Evolutionary conservation across 1,140 invertebrate species (phyloP).

Genomic region (Drosophila navojoa): DNA sequence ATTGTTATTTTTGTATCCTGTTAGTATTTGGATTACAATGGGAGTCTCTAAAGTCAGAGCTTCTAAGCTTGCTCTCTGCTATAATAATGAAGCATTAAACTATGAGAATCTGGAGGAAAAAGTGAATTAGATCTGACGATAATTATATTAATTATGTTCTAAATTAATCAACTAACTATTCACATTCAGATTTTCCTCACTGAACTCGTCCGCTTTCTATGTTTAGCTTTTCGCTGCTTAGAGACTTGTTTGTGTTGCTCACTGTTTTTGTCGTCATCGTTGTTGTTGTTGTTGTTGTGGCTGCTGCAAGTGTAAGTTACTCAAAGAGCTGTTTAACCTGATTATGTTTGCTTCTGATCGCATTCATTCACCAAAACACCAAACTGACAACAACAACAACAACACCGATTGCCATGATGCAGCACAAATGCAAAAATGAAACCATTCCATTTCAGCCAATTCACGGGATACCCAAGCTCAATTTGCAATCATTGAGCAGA

Average conservation of each 20-base stretch:
- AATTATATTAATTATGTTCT: not conserved
- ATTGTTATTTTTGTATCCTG: too few species aligned
- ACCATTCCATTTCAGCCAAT: too few species aligned
- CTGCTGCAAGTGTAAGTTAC: constrained; percentile 62
- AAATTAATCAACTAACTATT: constrained; percentile 7
- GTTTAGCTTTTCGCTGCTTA: constrained; percentile 51
- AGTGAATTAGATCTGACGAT: too few species aligned
- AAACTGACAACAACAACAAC: constrained; percentile 30
- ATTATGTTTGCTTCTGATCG: constrained; percentile 54
- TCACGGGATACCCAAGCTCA: too few species aligned
- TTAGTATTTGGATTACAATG: too few species aligned
- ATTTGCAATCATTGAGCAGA: too few species aligned
- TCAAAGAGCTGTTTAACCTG: constrained; percentile 74
- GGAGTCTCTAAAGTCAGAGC: too few species aligned
- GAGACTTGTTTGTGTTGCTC: constrained; percentile 27
- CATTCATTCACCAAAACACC: constrained; percentile 65
- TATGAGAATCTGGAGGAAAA: too few species aligned
- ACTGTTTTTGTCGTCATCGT: constrained; percentile 12
- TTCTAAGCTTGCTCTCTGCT: too few species aligned
- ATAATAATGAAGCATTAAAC: too few species aligned
- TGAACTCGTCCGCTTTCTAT: constrained; percentile 58
- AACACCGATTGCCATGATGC: constrained; percentile 51
- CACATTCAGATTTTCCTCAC: constrained; percentile 14
- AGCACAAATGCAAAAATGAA: constrained; percentile 51
- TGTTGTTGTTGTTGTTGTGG: constrained; percentile 8